phyloP scores from a whole-genome alignment of 2,888 invertebrate species.

The Crioceris asparagi region DNA sequence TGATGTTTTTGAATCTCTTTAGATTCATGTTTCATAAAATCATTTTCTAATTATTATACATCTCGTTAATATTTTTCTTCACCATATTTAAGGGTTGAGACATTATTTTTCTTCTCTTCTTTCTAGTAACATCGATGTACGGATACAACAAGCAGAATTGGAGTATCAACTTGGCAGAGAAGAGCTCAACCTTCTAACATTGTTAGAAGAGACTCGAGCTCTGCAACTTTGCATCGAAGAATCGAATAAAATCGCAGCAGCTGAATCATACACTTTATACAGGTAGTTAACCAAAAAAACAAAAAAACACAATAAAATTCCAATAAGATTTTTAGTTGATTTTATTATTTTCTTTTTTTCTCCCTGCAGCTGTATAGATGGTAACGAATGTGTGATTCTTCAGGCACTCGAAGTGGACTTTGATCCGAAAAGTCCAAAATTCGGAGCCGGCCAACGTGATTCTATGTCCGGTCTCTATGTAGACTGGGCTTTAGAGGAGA shows the following conservation, averaged over 20 bases:
- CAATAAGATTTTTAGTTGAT: not conserved
- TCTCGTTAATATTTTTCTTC: not conserved
- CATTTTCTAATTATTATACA: too few relatives aligned
- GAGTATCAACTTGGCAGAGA: slow-evolving; percentile 82
- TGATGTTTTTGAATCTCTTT: too few relatives aligned
- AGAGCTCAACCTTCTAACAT: slow-evolving; percentile 73
- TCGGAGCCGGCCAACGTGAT: slow-evolving; percentile 59
- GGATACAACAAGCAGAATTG: slow-evolving; percentile 82
- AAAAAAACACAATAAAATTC: not conserved
- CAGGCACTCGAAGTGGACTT: slow-evolving; percentile 60
- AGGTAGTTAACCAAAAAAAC: too few relatives aligned
- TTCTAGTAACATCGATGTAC: slow-evolving; percentile 73
- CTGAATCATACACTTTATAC: slow-evolving; percentile 37
- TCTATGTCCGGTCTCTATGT: slow-evolving; percentile 57
- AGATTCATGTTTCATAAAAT: too few relatives aligned
- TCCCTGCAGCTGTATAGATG: slow-evolving; percentile 38
- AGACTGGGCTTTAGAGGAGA: slow-evolving; percentile 74
- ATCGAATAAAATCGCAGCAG: slow-evolving; percentile 33
- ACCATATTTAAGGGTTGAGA: too few relatives aligned
- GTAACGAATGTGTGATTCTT: slow-evolving; percentile 32
- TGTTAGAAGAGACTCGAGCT: slow-evolving; percentile 73
- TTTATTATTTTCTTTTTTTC: slow-evolving; percentile 3
- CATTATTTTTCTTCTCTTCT: slow-evolving; percentile 5
- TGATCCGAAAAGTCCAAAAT: slow-evolving; percentile 60
- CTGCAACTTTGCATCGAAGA: slow-evolving; percentile 70